These are phyloP conservation scores for Spisula subtruncata DNA, from an alignment of 2,888 invertebrate species.

Conservation along the genomic window DNA sequence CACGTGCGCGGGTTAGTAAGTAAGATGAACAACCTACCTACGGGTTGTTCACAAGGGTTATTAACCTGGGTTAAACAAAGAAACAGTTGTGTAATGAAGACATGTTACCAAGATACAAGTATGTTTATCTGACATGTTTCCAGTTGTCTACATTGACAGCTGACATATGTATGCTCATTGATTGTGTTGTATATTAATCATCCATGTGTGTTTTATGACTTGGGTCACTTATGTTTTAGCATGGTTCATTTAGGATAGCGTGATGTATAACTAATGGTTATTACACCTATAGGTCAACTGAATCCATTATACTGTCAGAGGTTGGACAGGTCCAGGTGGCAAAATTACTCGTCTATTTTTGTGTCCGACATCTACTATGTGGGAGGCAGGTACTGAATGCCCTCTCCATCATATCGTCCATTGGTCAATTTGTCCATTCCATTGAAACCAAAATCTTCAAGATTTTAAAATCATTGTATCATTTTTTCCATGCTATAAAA, in stretches of 20 bases:
- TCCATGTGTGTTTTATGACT: background rate
- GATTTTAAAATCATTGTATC: too few relatives aligned
- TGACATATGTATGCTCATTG: background rate
- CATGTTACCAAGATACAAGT: too few relatives aligned
- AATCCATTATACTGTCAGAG: slow-evolving; percentile 5
- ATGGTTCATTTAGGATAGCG: background rate
- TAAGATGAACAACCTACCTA: too few relatives aligned
- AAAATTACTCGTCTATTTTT: background rate
- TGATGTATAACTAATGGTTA: background rate
- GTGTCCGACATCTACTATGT: background rate
- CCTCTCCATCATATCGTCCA: background rate
- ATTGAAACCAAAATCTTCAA: too few relatives aligned
- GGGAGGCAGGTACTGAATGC: background rate
- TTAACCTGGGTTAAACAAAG: too few relatives aligned
- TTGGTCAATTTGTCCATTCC: background rate
- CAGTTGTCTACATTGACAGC: background rate
- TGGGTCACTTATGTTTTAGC: background rate
- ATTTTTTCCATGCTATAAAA: too few relatives aligned
- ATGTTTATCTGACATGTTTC: too few relatives aligned
- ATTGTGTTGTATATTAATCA: background rate
- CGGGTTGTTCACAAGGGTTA: too few relatives aligned
- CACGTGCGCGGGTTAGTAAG: too few relatives aligned
- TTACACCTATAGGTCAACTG: slow-evolving; percentile 7
- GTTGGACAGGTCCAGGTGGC: background rate
- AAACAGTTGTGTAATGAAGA: too few relatives aligned